Base-by-base conservation (phyloP, 2,113 vertebrate species). In the Zosterops hypoxanthus region DNA sequence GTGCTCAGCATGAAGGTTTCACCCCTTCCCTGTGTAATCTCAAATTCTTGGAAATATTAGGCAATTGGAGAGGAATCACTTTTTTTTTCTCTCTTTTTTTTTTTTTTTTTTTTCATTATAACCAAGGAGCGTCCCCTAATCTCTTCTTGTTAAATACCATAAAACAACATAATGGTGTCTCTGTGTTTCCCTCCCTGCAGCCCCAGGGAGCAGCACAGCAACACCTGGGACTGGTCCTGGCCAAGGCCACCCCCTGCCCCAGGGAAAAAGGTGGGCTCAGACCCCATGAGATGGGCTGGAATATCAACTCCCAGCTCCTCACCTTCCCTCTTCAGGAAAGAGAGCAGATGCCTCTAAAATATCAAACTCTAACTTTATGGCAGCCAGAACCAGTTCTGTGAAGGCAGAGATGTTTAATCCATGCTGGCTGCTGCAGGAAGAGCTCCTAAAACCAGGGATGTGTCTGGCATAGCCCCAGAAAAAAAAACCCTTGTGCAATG, bases 171-270 rank as follows among this genome's bases (percentile, higher is more conserved):
- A 34, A 80, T 4, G n/a, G 13, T 31, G 25, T 68, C 17, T 29
- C 50, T 53, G 29, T 61, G 72, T 39, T 60, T 33, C 44, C 73
- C 69, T 78, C n/a, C 71, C 25, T 4, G 1, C 31, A 71, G 57
- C 26, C 26, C 53, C 0, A 0, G 28, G 6, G 53, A 91, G 20
- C 22, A 10, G 69, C 78, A 50, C 3, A 6, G 34, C 75, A 64
- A 33, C 1, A 3, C 20, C 2, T 4, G 12, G 44, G 28, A 55
- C 20, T 10, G 33, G 36, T 20, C 28, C 33, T 4, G 4, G 50
- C 36, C 63, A 57, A 44, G 5, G 21, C 31, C 49, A 42, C 5
- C 8, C 26, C 25, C 17, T 20, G 8, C 28, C 42, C 7, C 1
- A 59, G 39, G 34, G n/a, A 80, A 33, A 65, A 84, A 66, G 12